Conservation (phyloP, 2,888 invertebrate genomes). For the Lycaena phlaeas region DNA sequence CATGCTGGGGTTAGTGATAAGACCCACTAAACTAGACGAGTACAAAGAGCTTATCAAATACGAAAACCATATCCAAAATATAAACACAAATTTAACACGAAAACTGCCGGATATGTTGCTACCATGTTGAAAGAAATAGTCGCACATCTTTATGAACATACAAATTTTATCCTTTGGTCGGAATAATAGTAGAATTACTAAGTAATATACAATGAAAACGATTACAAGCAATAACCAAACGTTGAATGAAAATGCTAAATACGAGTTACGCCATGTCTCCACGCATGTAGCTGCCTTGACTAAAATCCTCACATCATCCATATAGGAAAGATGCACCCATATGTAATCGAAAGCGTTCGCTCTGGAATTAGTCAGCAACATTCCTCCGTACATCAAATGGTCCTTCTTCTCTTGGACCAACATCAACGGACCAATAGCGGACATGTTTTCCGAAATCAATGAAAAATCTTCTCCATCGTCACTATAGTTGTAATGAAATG, state of each 20-base stretch:
- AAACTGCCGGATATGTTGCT: conserved; percentile 19
- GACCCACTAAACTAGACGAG: conserved; percentile 32
- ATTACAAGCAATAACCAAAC: conserved; percentile 31
- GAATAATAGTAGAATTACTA: conserved; percentile 22
- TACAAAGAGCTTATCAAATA: conserved; percentile 34
- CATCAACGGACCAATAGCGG: conserved; percentile 27
- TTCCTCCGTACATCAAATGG: conserved; percentile 26
- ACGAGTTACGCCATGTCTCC: conserved; percentile 30
- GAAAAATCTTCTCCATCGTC: conserved; percentile 21
- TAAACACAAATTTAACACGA: conserved; percentile 24
- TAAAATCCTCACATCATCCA: conserved; percentile 32
- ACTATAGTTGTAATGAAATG: conserved; percentile 27
- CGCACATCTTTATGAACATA: conserved; percentile 28
- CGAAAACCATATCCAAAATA: conserved; percentile 38
- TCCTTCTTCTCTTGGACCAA: background rate
- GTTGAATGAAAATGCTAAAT: conserved; percentile 27
- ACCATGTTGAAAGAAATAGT: conserved; percentile 28
- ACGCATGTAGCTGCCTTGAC: conserved; percentile 29
- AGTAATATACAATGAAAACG: conserved; percentile 24
- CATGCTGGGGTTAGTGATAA: conserved; percentile 28
- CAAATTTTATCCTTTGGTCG: conserved; percentile 23
- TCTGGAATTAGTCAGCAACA: conserved; percentile 23
- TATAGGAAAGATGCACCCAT: conserved; percentile 27
- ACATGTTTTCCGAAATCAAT: conserved; percentile 19
- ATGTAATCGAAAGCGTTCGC: conserved; percentile 29